Base-by-base conservation (phyloP, 2,888 invertebrate genomes). In the Gandaritis pyraliata region DNA sequence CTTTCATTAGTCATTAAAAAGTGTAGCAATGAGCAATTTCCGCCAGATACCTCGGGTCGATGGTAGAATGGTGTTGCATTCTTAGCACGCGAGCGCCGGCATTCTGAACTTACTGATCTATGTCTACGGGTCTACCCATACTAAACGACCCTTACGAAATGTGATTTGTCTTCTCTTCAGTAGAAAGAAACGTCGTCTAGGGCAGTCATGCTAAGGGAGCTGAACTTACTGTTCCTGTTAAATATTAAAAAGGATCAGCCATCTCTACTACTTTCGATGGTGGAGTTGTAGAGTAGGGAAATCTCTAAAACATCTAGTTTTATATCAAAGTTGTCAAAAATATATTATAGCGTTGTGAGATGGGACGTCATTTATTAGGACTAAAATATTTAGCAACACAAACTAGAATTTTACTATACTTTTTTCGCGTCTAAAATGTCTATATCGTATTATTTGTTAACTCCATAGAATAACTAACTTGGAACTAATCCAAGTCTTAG, bases 1-100 rank as follows among this genome's bases (percentile, higher is more conserved):
- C 85, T 85, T 83, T 83, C 85, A 88, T 87, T 81, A 73, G 75
- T 84, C 81, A 87, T 90, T 90, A 90, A 86, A 87, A 84, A 81
- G 82, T 79, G 80, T 77, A 77, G 83, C 86, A 89, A 90, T 78
- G 85, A 87, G 86, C 80, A 78, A 83, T 87, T 88, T 90, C 90
- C 90, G 87, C 66, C 73, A 74, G 71, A 71, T 71, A 66, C 71
- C 54, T 62, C 46, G 61, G 73, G 68, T 74, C 74, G 72, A 72
- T 75, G 71, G 64, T 69, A 69, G 69, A 69, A 71, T 70, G 72
- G 66, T 67, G 59, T 50, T 53, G 61, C 58, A 47, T 65, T 46
- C 61, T 64, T 30, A 60, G 59, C 75, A 76, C 71, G 76, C 72
- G 51, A 71, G 70, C 66, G 11, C 48, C 63, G 16, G 61, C 48